phyloP scores from a whole-genome alignment of 2,113 vertebrate genomes.

The Neolamprologus brichardi region DNA sequence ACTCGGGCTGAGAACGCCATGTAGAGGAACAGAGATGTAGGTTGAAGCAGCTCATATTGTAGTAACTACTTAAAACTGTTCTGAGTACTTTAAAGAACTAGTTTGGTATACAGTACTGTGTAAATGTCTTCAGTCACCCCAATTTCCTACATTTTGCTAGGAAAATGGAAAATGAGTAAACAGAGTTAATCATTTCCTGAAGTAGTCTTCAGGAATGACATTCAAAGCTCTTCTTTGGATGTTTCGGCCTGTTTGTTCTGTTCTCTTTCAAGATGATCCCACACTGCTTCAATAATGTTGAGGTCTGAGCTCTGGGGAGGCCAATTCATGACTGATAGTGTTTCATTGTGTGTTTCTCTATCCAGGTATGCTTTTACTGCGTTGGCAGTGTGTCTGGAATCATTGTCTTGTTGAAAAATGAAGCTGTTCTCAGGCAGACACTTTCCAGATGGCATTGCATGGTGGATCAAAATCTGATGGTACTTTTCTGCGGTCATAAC shows the following conservation, averaged over 20 bases:
- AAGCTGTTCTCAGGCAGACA: background rate
- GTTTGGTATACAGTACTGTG: background rate
- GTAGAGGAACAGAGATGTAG: conserved; percentile 15
- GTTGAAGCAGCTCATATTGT: conserved; percentile 17
- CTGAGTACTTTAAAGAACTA: background rate
- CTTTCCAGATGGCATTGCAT: background rate
- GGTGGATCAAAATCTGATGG: background rate
- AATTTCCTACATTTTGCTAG: background rate
- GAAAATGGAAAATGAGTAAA: background rate
- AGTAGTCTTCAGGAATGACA: background rate
- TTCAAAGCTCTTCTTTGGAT: background rate
- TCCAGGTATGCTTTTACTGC: background rate
- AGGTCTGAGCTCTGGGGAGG: background rate
- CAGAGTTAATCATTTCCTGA: background rate
- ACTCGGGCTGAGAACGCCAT: conserved; percentile 62
- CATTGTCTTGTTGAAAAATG: background rate
- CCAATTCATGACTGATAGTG: background rate
- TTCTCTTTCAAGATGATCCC: background rate
- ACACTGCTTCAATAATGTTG: background rate
- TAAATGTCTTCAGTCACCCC: background rate
- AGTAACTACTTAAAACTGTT: background rate
- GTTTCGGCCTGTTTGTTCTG: background rate
- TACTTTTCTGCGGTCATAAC: background rate
- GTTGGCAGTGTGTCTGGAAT: background rate
- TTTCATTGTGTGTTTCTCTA: background rate